Conservation (phyloP, 1,140 invertebrate species). For the Asbolus verrucosus region DNA sequence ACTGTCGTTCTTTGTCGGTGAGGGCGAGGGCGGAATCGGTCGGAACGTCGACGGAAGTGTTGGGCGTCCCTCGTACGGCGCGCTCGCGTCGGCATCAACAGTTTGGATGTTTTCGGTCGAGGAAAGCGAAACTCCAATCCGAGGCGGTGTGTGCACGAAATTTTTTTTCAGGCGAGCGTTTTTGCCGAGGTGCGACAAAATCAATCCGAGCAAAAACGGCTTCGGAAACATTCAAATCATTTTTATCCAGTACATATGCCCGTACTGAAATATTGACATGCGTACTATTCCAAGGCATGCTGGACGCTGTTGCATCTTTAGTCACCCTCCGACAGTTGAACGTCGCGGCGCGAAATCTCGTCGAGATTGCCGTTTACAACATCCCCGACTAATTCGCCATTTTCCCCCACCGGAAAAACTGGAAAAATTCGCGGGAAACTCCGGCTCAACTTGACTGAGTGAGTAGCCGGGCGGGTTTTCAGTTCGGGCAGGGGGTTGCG, state of each 20-base stretch:
- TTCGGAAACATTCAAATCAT: constrained; percentile 36
- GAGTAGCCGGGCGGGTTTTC: too few species aligned
- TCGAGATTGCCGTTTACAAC: constrained; percentile 16
- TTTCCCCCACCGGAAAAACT: constrained; percentile 3
- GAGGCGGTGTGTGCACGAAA: neutral
- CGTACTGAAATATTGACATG: constrained; percentile 47
- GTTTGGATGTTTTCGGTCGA: too few species aligned
- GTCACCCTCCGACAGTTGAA: constrained; percentile 54
- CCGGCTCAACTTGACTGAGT: too few species aligned
- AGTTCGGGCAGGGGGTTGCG: too few species aligned
- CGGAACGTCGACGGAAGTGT: too few species aligned
- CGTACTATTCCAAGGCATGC: constrained; percentile 50
- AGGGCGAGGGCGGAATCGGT: too few species aligned
- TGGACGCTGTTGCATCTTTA: constrained; percentile 59
- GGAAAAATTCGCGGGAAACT: too few species aligned
- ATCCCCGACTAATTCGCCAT: neutral
- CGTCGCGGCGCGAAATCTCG: constrained; percentile 52
- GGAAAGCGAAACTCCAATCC: neutral
- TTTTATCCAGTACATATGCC: constrained; percentile 26
- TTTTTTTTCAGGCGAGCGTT: neutral
- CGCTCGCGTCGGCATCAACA: too few species aligned
- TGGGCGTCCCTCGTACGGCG: too few species aligned
- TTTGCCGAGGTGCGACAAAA: constrained; percentile 9
- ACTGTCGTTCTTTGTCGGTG: too few species aligned
- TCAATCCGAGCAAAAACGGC: neutral